Evolutionary conservation across 2,113 vertebrate genomes (phyloP).

Genomic region (Cololabis saira): DNA sequence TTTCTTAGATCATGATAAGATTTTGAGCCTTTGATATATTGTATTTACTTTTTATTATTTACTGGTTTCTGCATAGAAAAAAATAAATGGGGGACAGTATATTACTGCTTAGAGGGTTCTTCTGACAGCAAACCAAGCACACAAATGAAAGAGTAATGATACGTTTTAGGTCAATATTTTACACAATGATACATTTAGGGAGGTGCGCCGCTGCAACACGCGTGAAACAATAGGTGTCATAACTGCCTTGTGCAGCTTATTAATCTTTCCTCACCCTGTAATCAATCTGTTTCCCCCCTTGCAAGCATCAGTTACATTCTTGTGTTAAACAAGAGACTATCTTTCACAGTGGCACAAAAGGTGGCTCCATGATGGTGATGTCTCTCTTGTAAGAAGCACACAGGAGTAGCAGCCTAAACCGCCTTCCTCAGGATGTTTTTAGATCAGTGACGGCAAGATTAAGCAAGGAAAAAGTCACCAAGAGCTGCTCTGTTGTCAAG

Average conservation of each 20-base stretch:
- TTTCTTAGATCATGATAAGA: conserved; percentile 20
- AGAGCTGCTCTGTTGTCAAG: conserved; percentile 22
- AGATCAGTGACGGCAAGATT: conserved; percentile 56
- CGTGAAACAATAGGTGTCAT: conserved; percentile 93
- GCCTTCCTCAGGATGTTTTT: conserved; percentile 71
- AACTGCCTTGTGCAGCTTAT: conserved; percentile 89
- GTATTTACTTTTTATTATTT: too few relatives aligned
- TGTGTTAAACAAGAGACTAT: conserved; percentile 85
- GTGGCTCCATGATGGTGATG: conserved; percentile 74
- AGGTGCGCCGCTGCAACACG: conserved; percentile 85
- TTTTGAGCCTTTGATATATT: conserved; percentile 63
- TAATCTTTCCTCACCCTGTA: conserved; percentile 86
- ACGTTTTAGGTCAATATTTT: conserved; percentile 93
- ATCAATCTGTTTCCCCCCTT: conserved; percentile 89
- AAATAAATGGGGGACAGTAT: conserved; percentile 24
- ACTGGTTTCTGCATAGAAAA: conserved; percentile 11
- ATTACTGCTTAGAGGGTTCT: conserved; percentile 57
- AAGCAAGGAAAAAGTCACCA: conserved; percentile 28
- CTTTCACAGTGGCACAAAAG: conserved; percentile 79
- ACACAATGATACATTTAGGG: conserved; percentile 93
- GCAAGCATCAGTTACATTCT: conserved; percentile 82
- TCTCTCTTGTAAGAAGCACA: conserved; percentile 72
- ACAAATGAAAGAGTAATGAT: conserved; percentile 86
- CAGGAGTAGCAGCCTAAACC: conserved; percentile 64
- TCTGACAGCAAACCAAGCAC: conserved; percentile 40